Conservation (phyloP, 2,888 invertebrate species). For the Hedychridium roseum region DNA sequence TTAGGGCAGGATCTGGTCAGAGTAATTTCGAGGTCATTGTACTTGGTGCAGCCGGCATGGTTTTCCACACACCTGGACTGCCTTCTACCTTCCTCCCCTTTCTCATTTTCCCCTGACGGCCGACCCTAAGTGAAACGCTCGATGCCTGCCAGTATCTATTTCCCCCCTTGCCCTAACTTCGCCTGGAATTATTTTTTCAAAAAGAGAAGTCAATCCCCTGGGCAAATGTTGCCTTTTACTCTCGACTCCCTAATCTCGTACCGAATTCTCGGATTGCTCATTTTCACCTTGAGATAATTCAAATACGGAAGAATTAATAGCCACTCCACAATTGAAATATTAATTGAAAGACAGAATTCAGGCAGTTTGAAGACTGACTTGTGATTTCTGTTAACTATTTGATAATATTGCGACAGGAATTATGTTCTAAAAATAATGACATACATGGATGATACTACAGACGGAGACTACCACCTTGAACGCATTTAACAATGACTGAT, state of each 20-base stretch:
- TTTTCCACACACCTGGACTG: constrained; percentile 47
- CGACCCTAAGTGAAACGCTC: constrained; percentile 22
- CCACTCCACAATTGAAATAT: too few species aligned
- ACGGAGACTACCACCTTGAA: too few species aligned
- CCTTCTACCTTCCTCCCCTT: constrained; percentile 23
- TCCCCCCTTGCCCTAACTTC: constrained; percentile 25
- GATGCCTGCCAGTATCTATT: constrained; percentile 32
- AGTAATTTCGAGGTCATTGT: constrained; percentile 38
- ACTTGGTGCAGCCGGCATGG: constrained; percentile 35
- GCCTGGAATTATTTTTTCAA: background rate
- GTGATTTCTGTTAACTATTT: too few species aligned
- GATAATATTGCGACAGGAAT: too few species aligned
- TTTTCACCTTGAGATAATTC: too few species aligned
- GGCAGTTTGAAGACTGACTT: too few species aligned
- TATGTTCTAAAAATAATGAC: too few species aligned
- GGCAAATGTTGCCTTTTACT: background rate
- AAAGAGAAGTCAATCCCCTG: constrained; percentile 14
- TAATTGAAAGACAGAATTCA: too few species aligned
- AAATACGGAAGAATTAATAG: too few species aligned
- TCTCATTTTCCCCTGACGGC: constrained; percentile 25
- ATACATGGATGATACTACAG: too few species aligned
- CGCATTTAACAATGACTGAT: too few species aligned
- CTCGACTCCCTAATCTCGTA: background rate
- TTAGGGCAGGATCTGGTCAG: too few species aligned
- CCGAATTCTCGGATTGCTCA: background rate